phyloP scores from a whole-genome alignment of 1,140 invertebrate species.

The Drosophila lini region DNA sequence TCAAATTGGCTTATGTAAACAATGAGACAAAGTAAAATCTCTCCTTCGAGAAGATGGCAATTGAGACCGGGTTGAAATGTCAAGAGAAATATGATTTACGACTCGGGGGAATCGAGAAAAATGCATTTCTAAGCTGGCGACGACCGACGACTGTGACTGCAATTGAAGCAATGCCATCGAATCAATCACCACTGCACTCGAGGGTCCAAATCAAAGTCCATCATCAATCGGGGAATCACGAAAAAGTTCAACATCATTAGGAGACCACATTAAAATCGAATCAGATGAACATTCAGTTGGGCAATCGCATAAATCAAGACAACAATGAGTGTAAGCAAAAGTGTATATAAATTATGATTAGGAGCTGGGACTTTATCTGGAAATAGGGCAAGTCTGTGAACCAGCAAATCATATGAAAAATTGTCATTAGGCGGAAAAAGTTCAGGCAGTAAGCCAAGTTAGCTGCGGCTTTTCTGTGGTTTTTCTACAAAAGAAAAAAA shows the following conservation, averaged over 20 bases:
- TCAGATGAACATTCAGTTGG: constrained; percentile 25
- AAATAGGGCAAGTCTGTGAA: constrained; percentile 42
- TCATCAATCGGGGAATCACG: constrained; percentile 24
- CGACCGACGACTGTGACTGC: not conserved
- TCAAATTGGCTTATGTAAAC: constrained; percentile 79
- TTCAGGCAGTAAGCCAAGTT: constrained; percentile 56
- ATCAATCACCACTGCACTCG: constrained; percentile 35
- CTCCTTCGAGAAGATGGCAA: constrained; percentile 48
- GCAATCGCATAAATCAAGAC: constrained; percentile 55
- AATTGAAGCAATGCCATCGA: constrained; percentile 38
- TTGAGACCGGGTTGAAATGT: constrained; percentile 72
- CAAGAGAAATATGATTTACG: constrained; percentile 78
- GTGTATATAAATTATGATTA: constrained; percentile 78
- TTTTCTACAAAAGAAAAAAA: constrained; percentile 11
- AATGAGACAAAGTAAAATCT: constrained; percentile 29
- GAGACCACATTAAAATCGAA: constrained; percentile 56
- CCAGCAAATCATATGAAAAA: constrained; percentile 71
- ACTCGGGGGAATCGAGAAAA: constrained; percentile 35
- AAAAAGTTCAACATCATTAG: constrained; percentile 11
- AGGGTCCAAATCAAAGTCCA: constrained; percentile 37
- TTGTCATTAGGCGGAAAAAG: constrained; percentile 69
- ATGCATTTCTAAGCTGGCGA: constrained; percentile 20
- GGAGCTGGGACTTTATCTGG: constrained; percentile 44
- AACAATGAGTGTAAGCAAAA: constrained; percentile 45
- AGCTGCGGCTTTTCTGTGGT: constrained; percentile 58